Conservation (phyloP, 2,113 vertebrate genomes). For the Thalassarche chlororhynchos region DNA sequence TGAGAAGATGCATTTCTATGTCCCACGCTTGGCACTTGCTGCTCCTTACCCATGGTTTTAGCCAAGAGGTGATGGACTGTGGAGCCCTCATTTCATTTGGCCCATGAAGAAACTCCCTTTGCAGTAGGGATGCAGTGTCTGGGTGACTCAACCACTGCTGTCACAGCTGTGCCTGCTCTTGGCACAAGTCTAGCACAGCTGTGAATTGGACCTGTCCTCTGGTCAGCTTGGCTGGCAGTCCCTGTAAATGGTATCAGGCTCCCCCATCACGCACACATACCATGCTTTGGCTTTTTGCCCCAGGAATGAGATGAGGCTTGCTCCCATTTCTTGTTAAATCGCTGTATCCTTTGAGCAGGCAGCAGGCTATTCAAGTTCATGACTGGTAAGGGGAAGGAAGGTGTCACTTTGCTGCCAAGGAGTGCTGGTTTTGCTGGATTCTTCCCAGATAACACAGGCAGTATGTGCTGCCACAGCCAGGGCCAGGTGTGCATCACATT, state of each 20-base stretch:
- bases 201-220: neutral
- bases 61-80: neutral
- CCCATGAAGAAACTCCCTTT: neutral
- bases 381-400: neutral
- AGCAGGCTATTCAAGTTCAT: neutral
- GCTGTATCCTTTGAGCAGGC: neutral
- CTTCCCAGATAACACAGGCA: neutral
- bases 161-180: neutral
- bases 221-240: neutral
- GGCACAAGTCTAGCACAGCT: neutral
- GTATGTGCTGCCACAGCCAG: neutral
- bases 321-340: neutral
- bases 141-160: neutral
- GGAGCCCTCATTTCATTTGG: neutral
- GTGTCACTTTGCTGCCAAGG: neutral
- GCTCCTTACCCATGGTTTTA: neutral
- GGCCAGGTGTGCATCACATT: neutral
- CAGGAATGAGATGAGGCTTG: neutral
- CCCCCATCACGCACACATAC: accelerated
- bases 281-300: neutral
- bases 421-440: neutral
- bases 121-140: neutral
- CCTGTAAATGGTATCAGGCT: neutral
- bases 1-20: conserved; percentile 20
- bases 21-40: neutral